Evolutionary conservation across 1,140 invertebrate genomes (phyloP), one percentile per base, ranked within the genome.

Genomic region (Drosophila sechellia): DNA sequence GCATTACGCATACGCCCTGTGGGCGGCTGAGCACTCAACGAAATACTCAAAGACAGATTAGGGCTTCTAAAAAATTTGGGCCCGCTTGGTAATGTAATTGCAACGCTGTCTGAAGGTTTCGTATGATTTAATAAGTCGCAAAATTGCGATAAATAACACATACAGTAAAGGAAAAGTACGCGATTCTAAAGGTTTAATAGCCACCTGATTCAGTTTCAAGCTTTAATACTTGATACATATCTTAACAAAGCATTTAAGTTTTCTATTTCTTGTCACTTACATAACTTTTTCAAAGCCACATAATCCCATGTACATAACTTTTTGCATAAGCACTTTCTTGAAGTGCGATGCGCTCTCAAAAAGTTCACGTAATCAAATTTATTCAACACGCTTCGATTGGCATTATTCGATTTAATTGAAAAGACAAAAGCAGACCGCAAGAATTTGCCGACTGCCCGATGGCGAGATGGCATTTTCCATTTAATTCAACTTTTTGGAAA

Each of bases 401-500:
- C 56, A 61, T 77, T 81, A 60, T 69, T 77, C 54, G 52, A 72
- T 75, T 81, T 66, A 77, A 81, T 81, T 81, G 56, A 63, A 80
- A 64, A 58, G 35, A 55, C 68, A 76, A 75, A 57, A 34, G 25
- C 22, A 37, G 49, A 61, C 77, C 77, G 20, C 76, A 65, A 45
- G 59, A 42, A 63, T 43, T 31, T 63, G 11, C 37, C 54, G 15
- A 31, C 39, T 45, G 71, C n/a, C 39, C 54, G 49, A 49, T 70
- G 68, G 49, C 50, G 42, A 56, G 35, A 61, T 71, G 66, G 55
- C 58, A 79, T 71, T 77, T 81, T 54, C 55, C 59, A 81, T 81
- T 81, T 74, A 81, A 81, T 81, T 81, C 79, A 61, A 65, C 61
- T 74, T 78, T 57, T 71, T 71, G 68, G 42, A 20, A 81, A 81